A percentile compares a stretch with the other conserved stretches of the same genome.
Conservation (phyloP, 2,113 vertebrate species). For the Callionymus lyra region DNA sequence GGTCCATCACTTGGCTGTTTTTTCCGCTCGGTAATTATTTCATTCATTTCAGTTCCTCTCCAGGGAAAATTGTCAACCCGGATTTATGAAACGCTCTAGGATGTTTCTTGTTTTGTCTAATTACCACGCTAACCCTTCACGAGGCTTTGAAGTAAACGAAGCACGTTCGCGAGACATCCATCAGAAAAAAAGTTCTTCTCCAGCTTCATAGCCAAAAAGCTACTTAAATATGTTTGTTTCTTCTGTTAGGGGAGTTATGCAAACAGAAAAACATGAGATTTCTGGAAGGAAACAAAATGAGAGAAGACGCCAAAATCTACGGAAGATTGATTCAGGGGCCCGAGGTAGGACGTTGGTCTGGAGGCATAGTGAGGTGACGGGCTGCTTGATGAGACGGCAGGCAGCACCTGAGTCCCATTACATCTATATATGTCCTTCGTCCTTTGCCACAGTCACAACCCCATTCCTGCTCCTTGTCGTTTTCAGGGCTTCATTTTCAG, state of each 20-base stretch:
- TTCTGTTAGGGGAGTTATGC: too few species aligned
- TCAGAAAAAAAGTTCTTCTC: not conserved
- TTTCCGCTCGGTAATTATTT: not conserved
- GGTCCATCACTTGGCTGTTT: not conserved
- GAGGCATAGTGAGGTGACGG: constrained; percentile 30
- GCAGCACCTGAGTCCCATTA: constrained; percentile 61
- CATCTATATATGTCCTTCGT: constrained; percentile 29
- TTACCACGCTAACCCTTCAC: constrained; percentile 20
- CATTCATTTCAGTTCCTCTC: constrained; percentile 15
- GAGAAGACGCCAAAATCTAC: not conserved
- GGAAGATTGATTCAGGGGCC: constrained; percentile 27
- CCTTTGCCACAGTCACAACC: constrained; percentile 22
- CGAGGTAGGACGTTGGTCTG: constrained; percentile 24
- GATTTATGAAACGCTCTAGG: constrained; percentile 20
- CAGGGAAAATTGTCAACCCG: constrained; percentile 13
- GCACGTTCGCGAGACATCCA: constrained; percentile 1
- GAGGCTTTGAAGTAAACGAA: constrained; percentile 26
- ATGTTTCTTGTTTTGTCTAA: constrained; percentile 31
- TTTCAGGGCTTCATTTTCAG: constrained; percentile 25
- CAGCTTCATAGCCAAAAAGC: too few species aligned
- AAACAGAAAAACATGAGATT: too few species aligned
- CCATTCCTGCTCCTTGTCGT: constrained; percentile 24
- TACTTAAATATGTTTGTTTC: too few species aligned
- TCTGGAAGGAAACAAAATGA: not conserved
- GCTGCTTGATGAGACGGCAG: constrained; percentile 42